Conservation (phyloP, 1,140 invertebrate species). For the Rhagoletis zephyria region DNA sequence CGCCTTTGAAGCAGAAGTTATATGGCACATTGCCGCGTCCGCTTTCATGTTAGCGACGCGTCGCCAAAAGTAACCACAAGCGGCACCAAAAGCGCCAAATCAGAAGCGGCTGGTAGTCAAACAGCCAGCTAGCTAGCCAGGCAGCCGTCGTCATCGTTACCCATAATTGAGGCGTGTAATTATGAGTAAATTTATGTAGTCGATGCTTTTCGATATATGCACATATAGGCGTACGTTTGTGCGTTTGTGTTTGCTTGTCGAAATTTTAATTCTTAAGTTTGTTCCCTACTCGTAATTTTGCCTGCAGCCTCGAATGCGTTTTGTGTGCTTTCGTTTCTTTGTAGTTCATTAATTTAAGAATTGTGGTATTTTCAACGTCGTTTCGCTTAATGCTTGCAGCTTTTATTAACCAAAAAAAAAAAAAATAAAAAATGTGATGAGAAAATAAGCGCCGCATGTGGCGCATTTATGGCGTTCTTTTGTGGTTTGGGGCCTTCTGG, state of each 20-base stretch:
- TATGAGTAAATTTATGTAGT: slow-evolving; percentile 23
- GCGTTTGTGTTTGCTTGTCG: not conserved
- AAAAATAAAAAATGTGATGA: not conserved
- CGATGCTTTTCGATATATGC: not conserved
- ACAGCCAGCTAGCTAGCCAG: not conserved
- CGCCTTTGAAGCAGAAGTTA: not conserved
- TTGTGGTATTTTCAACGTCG: not conserved
- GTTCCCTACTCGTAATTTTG: not conserved
- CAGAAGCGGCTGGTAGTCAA: not conserved
- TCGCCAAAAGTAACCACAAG: not conserved
- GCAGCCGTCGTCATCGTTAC: not conserved
- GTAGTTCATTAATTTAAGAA: slow-evolving; percentile 28
- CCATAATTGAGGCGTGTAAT: slow-evolving; percentile 41
- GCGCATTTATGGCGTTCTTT: not conserved
- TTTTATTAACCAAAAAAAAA: not conserved
- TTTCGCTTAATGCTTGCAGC: not conserved
- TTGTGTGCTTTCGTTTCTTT: not conserved
- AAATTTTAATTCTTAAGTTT: slow-evolving; percentile 19
- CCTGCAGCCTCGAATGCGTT: not conserved
- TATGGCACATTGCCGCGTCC: not conserved
- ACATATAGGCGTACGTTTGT: not conserved
- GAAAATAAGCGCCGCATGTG: slow-evolving; percentile 29
- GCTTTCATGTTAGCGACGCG: not conserved
- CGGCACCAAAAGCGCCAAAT: not conserved
- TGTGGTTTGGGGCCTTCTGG: not conserved